These are phyloP conservation scores for Craterocephalus amniculus DNA, from an alignment of 2,797 vertebrate genomes.

Conservation along the genomic window DNA sequence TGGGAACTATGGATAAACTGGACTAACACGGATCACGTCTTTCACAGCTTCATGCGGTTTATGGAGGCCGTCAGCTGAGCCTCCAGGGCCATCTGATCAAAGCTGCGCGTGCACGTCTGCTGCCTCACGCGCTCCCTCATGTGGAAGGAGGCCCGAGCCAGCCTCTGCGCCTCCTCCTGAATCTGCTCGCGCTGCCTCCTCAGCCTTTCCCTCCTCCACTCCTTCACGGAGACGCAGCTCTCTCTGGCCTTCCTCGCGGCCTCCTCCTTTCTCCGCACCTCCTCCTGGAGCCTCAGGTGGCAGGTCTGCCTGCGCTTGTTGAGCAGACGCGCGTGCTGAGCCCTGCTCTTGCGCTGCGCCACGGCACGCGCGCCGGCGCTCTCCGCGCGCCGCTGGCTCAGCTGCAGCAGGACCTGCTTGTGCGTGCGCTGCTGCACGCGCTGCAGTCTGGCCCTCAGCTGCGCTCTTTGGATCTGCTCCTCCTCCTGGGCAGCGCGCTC, in stretches of 20 bases:
- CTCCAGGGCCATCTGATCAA: conserved; percentile 77
- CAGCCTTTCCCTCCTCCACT: conserved; percentile 76
- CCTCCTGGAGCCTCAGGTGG: conserved; percentile 75
- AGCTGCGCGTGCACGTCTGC: conserved; percentile 67
- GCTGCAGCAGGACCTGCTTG: conserved; percentile 67
- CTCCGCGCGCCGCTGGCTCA: conserved; percentile 69
- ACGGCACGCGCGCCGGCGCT: conserved; percentile 58
- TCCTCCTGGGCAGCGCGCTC: conserved; percentile 68
- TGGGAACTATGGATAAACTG: too few relatives aligned
- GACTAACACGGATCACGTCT: too few relatives aligned
- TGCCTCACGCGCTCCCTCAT: conserved; percentile 78
- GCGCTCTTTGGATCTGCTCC: conserved; percentile 68
- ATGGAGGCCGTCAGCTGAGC: conserved; percentile 72
- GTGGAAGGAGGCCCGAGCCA: conserved; percentile 76
- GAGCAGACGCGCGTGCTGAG: conserved; percentile 38
- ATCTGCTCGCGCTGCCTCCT: conserved; percentile 68
- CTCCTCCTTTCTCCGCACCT: conserved; percentile 77
- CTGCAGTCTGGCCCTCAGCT: conserved; percentile 55
- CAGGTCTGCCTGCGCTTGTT: conserved; percentile 66
- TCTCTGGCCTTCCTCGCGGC: conserved; percentile 59
- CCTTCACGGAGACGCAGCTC: conserved; percentile 70
- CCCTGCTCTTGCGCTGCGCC: conserved; percentile 43
- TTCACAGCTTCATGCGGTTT: conserved; percentile 65
- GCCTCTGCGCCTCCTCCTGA: conserved; percentile 74
- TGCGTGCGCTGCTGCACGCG: conserved; percentile 60